Percentiles rank a stretch among this genome's conserved stretches.
phyloP scores from a whole-genome alignment of 2,113 vertebrate species.

The human region DNA sequence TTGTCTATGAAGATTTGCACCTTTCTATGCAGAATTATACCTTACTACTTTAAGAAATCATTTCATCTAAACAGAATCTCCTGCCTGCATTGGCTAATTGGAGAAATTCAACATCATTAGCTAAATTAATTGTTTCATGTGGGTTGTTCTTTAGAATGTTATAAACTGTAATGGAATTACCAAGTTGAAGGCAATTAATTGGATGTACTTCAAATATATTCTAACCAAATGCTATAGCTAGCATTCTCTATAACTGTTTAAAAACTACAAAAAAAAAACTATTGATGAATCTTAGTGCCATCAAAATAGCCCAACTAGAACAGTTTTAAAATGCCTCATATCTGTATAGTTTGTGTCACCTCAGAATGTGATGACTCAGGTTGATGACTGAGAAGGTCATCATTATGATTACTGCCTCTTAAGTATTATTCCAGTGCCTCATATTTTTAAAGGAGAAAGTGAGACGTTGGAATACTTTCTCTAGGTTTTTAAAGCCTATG shows the following conservation, averaged over 20 bases:
- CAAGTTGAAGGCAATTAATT: slow-evolving; percentile 50
- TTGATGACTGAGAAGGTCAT: not conserved
- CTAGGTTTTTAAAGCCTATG: not conserved
- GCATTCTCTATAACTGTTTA: slow-evolving; percentile 36
- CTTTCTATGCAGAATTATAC: not conserved
- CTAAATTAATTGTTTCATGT: slow-evolving; percentile 69
- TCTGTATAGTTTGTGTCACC: not conserved
- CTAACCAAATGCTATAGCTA: slow-evolving; percentile 31
- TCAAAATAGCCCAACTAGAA: slow-evolving; percentile 30
- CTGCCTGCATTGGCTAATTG: not conserved
- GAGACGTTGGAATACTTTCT: not conserved
- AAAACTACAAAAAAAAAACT: not conserved
- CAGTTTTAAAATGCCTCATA: not conserved
- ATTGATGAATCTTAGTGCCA: not conserved
- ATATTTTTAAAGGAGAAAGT: not conserved
- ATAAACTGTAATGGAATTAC: slow-evolving; percentile 61
- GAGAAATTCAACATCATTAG: slow-evolving; percentile 54
- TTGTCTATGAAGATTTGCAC: not conserved
- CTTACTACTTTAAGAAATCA: slow-evolving; percentile 1
- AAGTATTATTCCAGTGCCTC: not conserved
- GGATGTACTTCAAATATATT: slow-evolving; percentile 36
- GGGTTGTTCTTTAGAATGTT: slow-evolving; percentile 33
- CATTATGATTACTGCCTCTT: not conserved
- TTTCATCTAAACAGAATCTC: not conserved
- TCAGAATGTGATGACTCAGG: not conserved